Conservation (phyloP, 2,888 invertebrate genomes). For the Dynastes grantii region DNA sequence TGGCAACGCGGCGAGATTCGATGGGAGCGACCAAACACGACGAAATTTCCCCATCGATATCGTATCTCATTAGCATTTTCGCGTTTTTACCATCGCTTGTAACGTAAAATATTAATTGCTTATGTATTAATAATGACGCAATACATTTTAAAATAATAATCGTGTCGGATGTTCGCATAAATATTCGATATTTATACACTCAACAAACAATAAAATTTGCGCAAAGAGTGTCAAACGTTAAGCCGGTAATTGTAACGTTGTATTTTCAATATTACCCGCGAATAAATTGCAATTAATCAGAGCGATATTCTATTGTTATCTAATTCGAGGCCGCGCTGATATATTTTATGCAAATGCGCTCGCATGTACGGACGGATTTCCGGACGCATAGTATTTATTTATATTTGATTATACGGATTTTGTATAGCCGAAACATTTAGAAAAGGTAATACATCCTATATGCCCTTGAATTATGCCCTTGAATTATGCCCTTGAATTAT, state of each 20-base stretch:
- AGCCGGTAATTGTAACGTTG: constrained; percentile 46
- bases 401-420: constrained; percentile 22
- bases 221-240: constrained; percentile 49
- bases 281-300: constrained; percentile 50
- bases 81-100: not conserved
- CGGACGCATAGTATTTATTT: constrained; percentile 21
- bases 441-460: not conserved
- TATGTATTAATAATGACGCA: constrained; percentile 45
- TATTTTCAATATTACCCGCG: constrained; percentile 44
- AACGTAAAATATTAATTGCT: constrained; percentile 33
- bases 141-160: constrained; percentile 50
- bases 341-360: constrained; percentile 35
- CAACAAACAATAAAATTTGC: constrained; percentile 51
- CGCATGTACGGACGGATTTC: constrained; percentile 30
- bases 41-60: too few relatives aligned
- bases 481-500: not conserved
- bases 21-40: not conserved
- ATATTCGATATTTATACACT: constrained; percentile 49
- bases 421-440: not conserved
- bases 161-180: constrained; percentile 40
- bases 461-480: not conserved
- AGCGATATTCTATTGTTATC: constrained; percentile 36
- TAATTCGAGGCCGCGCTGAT: constrained; percentile 20
- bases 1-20: not conserved
- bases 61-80: not conserved